Evolutionary conservation across 2,888 invertebrate species (phyloP).

Genomic region (Ischnura elegans): DNA sequence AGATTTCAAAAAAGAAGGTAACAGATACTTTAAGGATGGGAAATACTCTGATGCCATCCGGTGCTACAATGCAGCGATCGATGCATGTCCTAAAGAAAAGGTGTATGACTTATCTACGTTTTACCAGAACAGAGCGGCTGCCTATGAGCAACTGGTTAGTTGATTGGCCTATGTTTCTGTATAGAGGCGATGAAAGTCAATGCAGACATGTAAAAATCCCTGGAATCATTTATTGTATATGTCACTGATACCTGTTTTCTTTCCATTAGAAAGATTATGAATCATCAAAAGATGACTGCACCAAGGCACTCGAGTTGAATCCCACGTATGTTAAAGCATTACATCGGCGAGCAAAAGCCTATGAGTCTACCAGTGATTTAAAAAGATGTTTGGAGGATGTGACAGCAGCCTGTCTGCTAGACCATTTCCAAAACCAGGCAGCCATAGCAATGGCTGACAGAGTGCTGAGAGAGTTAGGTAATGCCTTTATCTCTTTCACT

Average conservation of each 20-base stretch:
- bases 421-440: constrained; percentile 90
- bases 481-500: constrained; percentile 66
- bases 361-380: constrained; percentile 89
- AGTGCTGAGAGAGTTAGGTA: constrained; percentile 90
- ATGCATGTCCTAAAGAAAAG: constrained; percentile 88
- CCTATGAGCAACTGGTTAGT: constrained; percentile 91
- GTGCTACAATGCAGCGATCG: constrained; percentile 95
- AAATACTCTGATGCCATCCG: constrained; percentile 95
- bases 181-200: neutral
- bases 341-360: constrained; percentile 89
- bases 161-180: constrained; percentile 42
- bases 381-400: constrained; percentile 93
- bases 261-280: constrained; percentile 85
- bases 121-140: constrained; percentile 97
- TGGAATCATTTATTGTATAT: neutral
- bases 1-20: constrained; percentile 92
- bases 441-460: constrained; percentile 92
- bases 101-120: constrained; percentile 90
- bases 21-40: constrained; percentile 89
- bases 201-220: neutral
- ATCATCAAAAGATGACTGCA: constrained; percentile 92
- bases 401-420: constrained; percentile 94
- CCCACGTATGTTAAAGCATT: constrained; percentile 94
- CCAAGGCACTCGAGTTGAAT: constrained; percentile 90
- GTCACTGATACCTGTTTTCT: neutral